Percentiles rank a stretch among this genome's conserved stretches.
These are phyloP conservation scores for Listronotus bonariensis DNA, from an alignment of 1,140 invertebrate genomes.

Conservation along the genomic window DNA sequence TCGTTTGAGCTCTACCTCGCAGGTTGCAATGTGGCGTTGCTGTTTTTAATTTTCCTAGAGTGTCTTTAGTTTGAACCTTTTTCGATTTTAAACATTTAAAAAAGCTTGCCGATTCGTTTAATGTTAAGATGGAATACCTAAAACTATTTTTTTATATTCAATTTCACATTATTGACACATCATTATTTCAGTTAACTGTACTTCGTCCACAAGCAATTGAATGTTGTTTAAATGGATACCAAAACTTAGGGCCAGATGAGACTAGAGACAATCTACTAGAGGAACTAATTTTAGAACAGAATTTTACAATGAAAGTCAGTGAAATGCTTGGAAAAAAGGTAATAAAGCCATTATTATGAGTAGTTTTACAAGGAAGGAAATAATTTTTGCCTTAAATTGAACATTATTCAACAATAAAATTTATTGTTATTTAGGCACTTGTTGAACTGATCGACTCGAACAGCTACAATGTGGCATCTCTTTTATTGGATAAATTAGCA, in stretches of 20 bases:
- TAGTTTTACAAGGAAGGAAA: background rate
- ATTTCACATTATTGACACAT: background rate
- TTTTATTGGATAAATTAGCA: constrained; percentile 51
- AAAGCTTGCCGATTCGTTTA: too few species aligned
- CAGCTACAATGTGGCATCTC: constrained; percentile 49
- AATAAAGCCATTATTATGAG: too few species aligned
- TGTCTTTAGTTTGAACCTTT: too few species aligned
- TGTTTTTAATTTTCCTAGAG: too few species aligned
- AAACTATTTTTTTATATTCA: background rate
- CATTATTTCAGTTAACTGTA: constrained; percentile 57
- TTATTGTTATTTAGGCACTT: constrained; percentile 45
- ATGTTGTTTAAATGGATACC: constrained; percentile 68
- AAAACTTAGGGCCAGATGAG: constrained; percentile 52
- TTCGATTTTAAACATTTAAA: too few species aligned
- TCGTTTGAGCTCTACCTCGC: too few species aligned
- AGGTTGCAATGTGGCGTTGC: too few species aligned
- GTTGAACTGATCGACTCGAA: constrained; percentile 60
- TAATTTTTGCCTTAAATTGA: background rate
- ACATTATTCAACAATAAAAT: too few species aligned
- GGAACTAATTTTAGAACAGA: constrained; percentile 56
- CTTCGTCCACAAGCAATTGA: constrained; percentile 75
- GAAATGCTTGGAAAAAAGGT: constrained; percentile 55
- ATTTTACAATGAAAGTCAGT: constrained; percentile 63
- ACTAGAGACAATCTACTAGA: constrained; percentile 58
- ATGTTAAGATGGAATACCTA: too few species aligned